Conservation (phyloP, 2,797 vertebrate genomes). For the Chelon labrosus region DNA sequence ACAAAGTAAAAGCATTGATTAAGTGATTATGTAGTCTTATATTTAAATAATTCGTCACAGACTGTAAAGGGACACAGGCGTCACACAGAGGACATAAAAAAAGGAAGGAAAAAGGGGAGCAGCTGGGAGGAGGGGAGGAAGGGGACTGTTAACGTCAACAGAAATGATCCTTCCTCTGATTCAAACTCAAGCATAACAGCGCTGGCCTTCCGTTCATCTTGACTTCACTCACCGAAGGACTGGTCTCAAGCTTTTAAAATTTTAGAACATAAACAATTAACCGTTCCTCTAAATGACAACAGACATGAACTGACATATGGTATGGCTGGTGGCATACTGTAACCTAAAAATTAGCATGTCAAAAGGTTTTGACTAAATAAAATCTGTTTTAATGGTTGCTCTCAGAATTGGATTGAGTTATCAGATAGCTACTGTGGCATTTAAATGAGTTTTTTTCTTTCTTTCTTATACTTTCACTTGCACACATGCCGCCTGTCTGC, state of each 20-base stretch:
- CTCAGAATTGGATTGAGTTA: too few species aligned
- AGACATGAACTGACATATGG: too few species aligned
- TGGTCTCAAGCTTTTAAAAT: neutral
- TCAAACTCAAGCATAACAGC: constrained; percentile 23
- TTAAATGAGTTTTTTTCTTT: neutral
- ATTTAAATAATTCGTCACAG: neutral
- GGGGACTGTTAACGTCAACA: constrained; percentile 18
- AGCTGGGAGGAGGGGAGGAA: neutral
- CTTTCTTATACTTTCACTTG: neutral
- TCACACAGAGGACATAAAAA: constrained; percentile 1
- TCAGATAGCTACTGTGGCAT: too few species aligned
- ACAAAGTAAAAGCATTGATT: neutral
- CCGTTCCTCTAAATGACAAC: neutral
- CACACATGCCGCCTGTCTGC: neutral
- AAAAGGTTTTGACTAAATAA: too few species aligned
- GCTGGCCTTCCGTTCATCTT: neutral
- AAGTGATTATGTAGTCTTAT: neutral
- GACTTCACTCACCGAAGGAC: neutral
- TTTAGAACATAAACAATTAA: neutral
- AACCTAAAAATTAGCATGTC: neutral
- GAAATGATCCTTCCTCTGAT: constrained; percentile 35
- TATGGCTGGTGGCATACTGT: neutral
- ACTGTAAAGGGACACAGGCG: neutral
- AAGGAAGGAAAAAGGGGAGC: neutral
- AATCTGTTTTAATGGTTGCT: too few species aligned